Evolutionary conservation across 2,888 invertebrate species (phyloP).

Genomic region (Drosophila kuntzei): DNA sequence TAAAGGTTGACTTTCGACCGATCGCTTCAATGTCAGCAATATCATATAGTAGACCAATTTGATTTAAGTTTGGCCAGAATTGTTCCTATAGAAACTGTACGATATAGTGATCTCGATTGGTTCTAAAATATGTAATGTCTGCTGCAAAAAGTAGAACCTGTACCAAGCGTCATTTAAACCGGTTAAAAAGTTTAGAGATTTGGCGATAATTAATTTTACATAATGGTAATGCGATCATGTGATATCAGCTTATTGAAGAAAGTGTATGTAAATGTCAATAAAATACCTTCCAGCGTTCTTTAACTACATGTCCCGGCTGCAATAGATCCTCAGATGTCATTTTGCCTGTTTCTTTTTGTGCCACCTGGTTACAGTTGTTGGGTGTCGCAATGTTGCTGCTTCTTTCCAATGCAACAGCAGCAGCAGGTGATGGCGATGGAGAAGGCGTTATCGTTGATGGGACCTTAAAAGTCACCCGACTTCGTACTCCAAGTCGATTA

Average conservation of each 20-base stretch:
- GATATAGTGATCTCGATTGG: too few relatives aligned
- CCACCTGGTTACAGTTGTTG: constrained; percentile 28
- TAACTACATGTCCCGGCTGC: constrained; percentile 98
- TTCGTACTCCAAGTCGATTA: constrained; percentile 74
- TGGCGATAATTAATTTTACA: too few relatives aligned
- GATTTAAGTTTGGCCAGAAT: too few relatives aligned
- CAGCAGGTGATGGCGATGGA: constrained; percentile 37
- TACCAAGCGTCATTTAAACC: too few relatives aligned
- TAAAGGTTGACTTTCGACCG: too few relatives aligned
- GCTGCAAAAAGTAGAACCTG: too few relatives aligned
- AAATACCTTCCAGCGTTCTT: constrained; percentile 99
- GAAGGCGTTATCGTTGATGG: constrained; percentile 56
- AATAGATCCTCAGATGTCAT: constrained; percentile 97
- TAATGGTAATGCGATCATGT: background rate
- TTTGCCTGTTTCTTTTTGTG: constrained; percentile 81
- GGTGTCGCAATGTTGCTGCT: constrained; percentile 36
- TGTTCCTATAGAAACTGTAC: too few relatives aligned
- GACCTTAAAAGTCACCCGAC: constrained; percentile 83
- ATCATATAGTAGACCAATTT: too few relatives aligned
- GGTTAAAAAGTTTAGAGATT: too few relatives aligned
- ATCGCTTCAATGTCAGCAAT: too few relatives aligned
- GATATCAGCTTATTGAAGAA: background rate
- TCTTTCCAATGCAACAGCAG: constrained; percentile 33
- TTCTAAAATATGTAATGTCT: too few relatives aligned
- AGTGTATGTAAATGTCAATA: constrained; percentile 24